Percentiles rank a stretch among this genome's conserved stretches.
Evolutionary conservation across 2,113 vertebrate genomes (phyloP).

Genomic region (Grammomys dolichurus): DNA sequence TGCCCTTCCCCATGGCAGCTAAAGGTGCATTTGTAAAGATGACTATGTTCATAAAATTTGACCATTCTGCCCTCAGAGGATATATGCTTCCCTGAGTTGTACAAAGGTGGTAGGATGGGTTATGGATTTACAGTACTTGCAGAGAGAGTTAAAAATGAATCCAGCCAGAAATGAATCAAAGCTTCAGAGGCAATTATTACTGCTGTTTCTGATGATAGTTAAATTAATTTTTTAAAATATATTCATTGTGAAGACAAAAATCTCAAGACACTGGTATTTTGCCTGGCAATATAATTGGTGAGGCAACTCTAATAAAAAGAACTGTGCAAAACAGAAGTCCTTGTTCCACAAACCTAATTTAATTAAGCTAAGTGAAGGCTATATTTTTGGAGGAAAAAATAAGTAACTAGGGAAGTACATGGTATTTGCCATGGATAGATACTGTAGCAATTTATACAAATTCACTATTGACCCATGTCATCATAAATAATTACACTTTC

Average conservation of each 20-base stretch:
- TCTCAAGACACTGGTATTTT: constrained; percentile 59
- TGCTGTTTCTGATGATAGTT: constrained; percentile 42
- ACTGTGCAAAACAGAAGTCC: constrained; percentile 49
- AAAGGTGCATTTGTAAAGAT: constrained; percentile 43
- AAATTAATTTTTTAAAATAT: constrained; percentile 47
- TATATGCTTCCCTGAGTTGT: background rate
- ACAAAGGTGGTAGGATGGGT: background rate
- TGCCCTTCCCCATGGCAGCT: background rate
- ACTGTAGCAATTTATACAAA: constrained; percentile 9
- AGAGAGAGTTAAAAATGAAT: constrained; percentile 5
- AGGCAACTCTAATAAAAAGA: constrained; percentile 44
- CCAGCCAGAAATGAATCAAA: background rate
- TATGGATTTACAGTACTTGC: background rate
- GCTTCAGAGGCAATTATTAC: background rate
- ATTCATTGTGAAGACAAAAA: constrained; percentile 26
- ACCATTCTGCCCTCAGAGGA: background rate
- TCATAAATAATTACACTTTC: constrained; percentile 15
- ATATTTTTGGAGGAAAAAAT: constrained; percentile 6
- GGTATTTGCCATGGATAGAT: background rate
- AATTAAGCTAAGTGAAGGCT: constrained; percentile 44
- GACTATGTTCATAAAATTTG: background rate
- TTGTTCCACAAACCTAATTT: constrained; percentile 27
- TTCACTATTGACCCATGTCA: constrained; percentile 2
- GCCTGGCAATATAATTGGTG: constrained; percentile 8
- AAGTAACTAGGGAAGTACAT: constrained; percentile 13